Evolutionary conservation across 2,888 invertebrate species (phyloP).

Genomic region (Dioctria rufipes): DNA sequence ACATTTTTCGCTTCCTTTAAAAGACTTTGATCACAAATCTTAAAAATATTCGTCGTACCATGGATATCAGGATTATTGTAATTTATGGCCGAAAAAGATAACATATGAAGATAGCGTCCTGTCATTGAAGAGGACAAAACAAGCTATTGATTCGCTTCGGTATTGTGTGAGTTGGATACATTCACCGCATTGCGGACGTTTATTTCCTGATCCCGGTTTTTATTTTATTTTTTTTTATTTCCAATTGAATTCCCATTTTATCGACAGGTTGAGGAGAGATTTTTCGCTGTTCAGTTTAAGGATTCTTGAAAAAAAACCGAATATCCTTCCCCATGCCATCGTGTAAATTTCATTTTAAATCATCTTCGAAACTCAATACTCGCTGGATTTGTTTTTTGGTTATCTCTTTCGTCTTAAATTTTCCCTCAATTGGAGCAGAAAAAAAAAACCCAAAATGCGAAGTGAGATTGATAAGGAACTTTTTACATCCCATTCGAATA

Average conservation of each 20-base stretch:
- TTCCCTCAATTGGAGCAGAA: too few relatives aligned
- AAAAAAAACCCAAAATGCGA: too few relatives aligned
- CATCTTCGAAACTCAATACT: too few relatives aligned
- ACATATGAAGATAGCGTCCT: conserved; percentile 30
- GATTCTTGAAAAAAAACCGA: conserved; percentile 7
- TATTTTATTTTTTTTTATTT: not conserved
- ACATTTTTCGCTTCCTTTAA: not conserved
- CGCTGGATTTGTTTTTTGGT: too few relatives aligned
- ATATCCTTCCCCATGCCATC: not conserved
- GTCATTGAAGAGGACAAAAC: conserved; percentile 34
- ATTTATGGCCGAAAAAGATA: conserved; percentile 31
- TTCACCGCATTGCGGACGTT: conserved; percentile 38
- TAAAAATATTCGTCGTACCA: conserved; percentile 2
- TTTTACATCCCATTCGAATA: not conserved
- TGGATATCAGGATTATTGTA: conserved; percentile 15
- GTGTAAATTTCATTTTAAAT: not conserved
- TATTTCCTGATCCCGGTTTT: not conserved
- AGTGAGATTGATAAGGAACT: not conserved
- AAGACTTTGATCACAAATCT: conserved; percentile 10
- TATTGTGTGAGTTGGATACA: conserved; percentile 6
- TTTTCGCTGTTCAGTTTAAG: not conserved
- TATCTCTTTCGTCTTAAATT: too few relatives aligned
- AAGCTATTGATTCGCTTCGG: conserved; percentile 29
- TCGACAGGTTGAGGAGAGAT: not conserved
- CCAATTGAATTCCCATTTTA: conserved; percentile 30